Base-by-base conservation (phyloP, 2,113 vertebrate genomes). In the Albula glossodonta region DNA sequence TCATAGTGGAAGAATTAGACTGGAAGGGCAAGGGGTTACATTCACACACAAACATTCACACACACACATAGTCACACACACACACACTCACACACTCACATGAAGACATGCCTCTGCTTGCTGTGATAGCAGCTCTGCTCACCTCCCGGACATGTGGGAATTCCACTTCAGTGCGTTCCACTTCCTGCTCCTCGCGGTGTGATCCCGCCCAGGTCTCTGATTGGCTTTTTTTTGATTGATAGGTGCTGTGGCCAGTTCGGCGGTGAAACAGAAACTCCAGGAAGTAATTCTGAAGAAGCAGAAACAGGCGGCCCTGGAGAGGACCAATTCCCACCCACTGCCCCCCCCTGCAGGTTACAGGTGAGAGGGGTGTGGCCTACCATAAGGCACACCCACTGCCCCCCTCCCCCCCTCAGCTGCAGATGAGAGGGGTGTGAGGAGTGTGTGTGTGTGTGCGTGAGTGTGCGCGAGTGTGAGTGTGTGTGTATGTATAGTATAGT, bases 251-350 rank as follows among this genome's bases (percentile, higher is more conserved):
- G 97, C 97, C 88, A 98, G 97, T 93, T 96, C 96, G 0, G 94
- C 94, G 87, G 97, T 98, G 56, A 98, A 98, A 90, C 97, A 97
- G 93, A 98, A 97, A 86, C 91, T 98, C 88, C 96, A 96, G 0
- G 96, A 98, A 89, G 97, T 98, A 87, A 98, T 98, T 89, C 95
- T 97, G 80, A 98, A 98, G 91, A 98, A 98, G 86, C 96, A 97
- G 86, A 94, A 94, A 48, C 97, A 98, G 91, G 96, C 96, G 0
- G 97, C 97, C 5, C 93, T 98, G 85, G 97, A 98, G 90, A 96
- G 97, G 87, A 97, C 94, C 56, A 97, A 91, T 91, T 94, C 92
- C 2, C 96, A 93, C 90, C 91, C 93, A 74, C 92, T 95, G 85
- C 91, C 63, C 2, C 2, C 95, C 3, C 87, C 94, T 50, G 91